A percentile compares a stretch with the other conserved stretches of the same genome.
phyloP scores from a whole-genome alignment of 2,888 invertebrate genomes.

The Drosophila neoperkinsi region DNA sequence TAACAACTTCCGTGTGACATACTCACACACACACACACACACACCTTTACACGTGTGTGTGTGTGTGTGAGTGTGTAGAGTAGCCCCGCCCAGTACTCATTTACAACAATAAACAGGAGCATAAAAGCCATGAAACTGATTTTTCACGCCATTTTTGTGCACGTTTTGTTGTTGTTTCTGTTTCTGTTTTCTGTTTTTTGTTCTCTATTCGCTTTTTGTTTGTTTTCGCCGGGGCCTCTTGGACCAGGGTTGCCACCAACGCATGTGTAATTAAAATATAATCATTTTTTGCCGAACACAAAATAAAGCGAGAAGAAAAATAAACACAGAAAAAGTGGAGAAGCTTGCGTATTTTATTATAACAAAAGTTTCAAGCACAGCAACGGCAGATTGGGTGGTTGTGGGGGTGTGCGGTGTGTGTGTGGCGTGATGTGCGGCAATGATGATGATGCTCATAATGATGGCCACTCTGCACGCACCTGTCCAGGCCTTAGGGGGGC shows the following conservation, averaged over 20 bases:
- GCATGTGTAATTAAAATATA: conserved; percentile 81
- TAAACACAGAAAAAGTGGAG: conserved; percentile 17
- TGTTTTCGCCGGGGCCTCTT: conserved; percentile 33
- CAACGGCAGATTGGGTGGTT: not conserved
- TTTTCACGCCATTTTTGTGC: conserved; percentile 81
- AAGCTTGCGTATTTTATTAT: conserved; percentile 61
- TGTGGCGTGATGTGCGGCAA: conserved; percentile 45
- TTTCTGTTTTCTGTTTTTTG: conserved; percentile 27
- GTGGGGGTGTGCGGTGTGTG: conserved; percentile 1
- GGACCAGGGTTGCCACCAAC: conserved; percentile 38
- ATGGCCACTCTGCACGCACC: conserved; percentile 75
- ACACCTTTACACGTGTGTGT: conserved; percentile 1
- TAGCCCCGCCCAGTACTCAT: conserved; percentile 52
- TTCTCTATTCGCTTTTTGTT: conserved; percentile 34
- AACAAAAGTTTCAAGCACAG: conserved; percentile 66
- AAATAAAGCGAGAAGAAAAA: conserved; percentile 8
- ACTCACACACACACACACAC: conserved; percentile 31
- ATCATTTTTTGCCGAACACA: conserved; percentile 72
- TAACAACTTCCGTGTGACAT: conserved; percentile 73
- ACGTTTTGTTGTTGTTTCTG: conserved; percentile 55
- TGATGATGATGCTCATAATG: conserved; percentile 76
- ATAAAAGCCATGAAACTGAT: conserved; percentile 81
- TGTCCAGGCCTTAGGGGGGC: conserved; percentile 45
- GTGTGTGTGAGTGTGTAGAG: conserved; percentile 2
- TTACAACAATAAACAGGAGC: conserved; percentile 79